Percentiles rank a stretch among this genome's conserved stretches.
phyloP scores from a whole-genome alignment of 1,140 invertebrate species.

The Drosophila quadrilineata region DNA sequence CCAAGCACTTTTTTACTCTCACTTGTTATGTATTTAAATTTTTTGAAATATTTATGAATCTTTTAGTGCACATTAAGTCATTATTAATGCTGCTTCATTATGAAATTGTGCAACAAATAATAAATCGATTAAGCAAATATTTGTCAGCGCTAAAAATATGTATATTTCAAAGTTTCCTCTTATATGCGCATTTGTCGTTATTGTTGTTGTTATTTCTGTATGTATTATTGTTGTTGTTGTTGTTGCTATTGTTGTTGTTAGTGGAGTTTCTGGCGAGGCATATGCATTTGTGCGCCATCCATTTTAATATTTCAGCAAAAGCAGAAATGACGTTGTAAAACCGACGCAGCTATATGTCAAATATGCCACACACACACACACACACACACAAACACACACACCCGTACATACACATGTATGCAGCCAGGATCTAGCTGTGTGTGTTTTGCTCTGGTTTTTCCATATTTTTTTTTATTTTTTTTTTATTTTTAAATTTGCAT shows the following conservation, averaged over 20 bases:
- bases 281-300: conserved; percentile 69
- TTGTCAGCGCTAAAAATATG: conserved; percentile 67
- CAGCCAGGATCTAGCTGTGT: not conserved
- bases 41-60: conserved; percentile 36
- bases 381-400: conserved; percentile 4
- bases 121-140: conserved; percentile 79
- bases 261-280: conserved; percentile 22
- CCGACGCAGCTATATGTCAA: conserved; percentile 77
- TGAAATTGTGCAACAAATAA: conserved; percentile 76
- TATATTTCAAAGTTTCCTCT: conserved; percentile 50
- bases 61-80: conserved; percentile 60
- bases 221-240: not conserved
- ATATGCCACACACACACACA: conserved; percentile 45
- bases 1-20: too few species aligned
- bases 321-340: conserved; percentile 79
- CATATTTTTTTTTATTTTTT: too few species aligned
- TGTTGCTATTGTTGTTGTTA: not conserved
- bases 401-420: not conserved
- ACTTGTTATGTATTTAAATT: not conserved
- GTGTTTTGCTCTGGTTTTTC: conserved; percentile 42
- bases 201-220: not conserved
- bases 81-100: conserved; percentile 75
- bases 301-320: conserved; percentile 79
- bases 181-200: not conserved
- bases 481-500: conserved; percentile 77